Percentiles rank a stretch among this genome's conserved stretches.
Conservation (phyloP, 2,797 vertebrate species). For the Phataginus tricuspis region DNA sequence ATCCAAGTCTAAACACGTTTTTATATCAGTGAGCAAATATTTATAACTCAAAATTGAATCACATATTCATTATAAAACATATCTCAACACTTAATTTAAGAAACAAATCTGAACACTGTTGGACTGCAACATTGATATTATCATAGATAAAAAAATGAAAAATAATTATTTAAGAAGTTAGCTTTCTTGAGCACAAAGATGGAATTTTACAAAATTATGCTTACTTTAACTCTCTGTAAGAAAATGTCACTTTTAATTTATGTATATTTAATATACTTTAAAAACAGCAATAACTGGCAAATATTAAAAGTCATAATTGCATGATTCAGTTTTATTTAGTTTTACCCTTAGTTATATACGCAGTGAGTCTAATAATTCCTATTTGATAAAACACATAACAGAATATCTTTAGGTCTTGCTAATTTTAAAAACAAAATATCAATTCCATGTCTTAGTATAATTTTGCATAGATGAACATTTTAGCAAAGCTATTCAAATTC, state of each 20-base stretch:
- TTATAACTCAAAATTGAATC: not conserved
- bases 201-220: conserved; percentile 9
- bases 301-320: not conserved
- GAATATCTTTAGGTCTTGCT: not conserved
- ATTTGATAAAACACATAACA: not conserved
- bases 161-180: not conserved
- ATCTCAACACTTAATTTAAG: not conserved
- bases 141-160: not conserved
- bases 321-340: not conserved
- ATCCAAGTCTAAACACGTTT: conserved; percentile 44
- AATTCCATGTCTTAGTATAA: not conserved
- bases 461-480: not conserved
- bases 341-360: conserved; percentile 28
- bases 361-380: not conserved
- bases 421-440: conserved; percentile 2
- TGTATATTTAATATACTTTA: not conserved
- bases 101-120: not conserved
- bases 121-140: not conserved
- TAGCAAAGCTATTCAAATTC: not conserved
- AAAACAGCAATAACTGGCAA: not conserved
- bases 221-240: not conserved
- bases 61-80: not conserved
- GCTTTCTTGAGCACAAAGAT: not conserved
- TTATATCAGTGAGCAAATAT: not conserved
- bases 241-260: conserved; percentile 44